Base-by-base conservation (phyloP, 2,113 vertebrate species). In the Gallinago paraguaiae region DNA sequence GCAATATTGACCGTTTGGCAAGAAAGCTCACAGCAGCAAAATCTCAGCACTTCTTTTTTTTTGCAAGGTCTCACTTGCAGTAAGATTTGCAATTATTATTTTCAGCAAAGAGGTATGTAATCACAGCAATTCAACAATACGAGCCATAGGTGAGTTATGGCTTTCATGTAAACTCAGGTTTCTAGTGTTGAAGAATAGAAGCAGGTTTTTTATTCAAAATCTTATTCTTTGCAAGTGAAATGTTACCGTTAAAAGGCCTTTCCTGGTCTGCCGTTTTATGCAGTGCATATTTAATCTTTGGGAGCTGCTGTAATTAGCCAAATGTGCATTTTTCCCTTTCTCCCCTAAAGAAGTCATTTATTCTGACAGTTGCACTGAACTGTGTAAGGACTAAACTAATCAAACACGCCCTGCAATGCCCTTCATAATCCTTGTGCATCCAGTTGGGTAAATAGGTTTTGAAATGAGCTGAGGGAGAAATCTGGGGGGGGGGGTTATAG, bases 361-460 rank as follows among this genome's bases (percentile, higher is more conserved):
- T 90, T 75, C 76, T 77, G 89, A 96, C 86, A 90, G 87, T 70
- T 92, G 87, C 88, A 77, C 57, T 82, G 80, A 50, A 8, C 91
- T 83, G n/a, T 82, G 86, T 10, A 72, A 88, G 88, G 82, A 79
- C 89, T 85, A 91, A 70, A 79, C 72, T 39, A 81, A 92, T 59
- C 85, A 85, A 80, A 94, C 86, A 9, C 24, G 39, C 72, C 67
- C 54, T 51, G 81, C 75, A 25, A 82, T 50, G 86, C 74, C 31
- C 69, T 90, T 48, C 81, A 22, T 92, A 89, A 95, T 91, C 96
- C 77, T 50, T 63, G 71, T 60, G 41, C 28, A 57, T 69, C 69
- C 90, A 48, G 41, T 75, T 82, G 83, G 91, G 81, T 81, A 79
- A 93, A 94, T 4, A 95, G 74, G 82, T 86, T 96, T 94, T 88